Percentiles rank a stretch among this genome's conserved stretches.
Conservation (phyloP, 2,797 vertebrate genomes). For the Corythornis leucogaster region DNA sequence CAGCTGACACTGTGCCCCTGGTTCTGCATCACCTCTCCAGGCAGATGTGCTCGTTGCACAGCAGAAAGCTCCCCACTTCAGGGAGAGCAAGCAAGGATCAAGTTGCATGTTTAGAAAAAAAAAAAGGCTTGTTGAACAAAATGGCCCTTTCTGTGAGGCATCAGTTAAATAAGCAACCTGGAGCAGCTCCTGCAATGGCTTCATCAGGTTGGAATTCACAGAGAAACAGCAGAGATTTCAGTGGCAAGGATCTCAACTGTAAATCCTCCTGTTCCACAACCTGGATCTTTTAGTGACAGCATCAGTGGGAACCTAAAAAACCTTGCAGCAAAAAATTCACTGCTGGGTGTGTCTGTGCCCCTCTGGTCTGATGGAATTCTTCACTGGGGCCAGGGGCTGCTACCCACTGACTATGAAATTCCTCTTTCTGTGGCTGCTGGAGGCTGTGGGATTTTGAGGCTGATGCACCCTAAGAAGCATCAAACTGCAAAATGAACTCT, state of each 20-base stretch:
- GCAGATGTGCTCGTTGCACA: slow-evolving; percentile 6
- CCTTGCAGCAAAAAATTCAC: background rate
- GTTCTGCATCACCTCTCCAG: background rate
- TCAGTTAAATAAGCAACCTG: background rate
- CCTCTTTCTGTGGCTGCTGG: background rate
- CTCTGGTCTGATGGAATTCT: background rate
- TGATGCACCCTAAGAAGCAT: background rate
- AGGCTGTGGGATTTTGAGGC: background rate
- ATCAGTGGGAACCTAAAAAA: background rate
- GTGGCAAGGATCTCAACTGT: background rate
- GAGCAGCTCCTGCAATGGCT: background rate
- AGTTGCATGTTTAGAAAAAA: background rate
- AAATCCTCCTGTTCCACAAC: background rate
- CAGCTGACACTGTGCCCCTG: slow-evolving; percentile 7
- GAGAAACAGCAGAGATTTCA: background rate
- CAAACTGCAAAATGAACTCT: background rate
- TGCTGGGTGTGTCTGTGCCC: background rate
- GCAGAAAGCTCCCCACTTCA: slow-evolving; percentile 17
- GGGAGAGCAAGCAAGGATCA: background rate
- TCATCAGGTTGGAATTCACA: background rate
- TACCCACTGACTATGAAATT: background rate
- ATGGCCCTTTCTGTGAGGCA: background rate
- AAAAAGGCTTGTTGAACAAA: background rate
- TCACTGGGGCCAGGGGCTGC: background rate
- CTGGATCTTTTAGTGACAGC: background rate